Base-by-base conservation (phyloP, 2,113 vertebrate genomes). In the Hippocampus abdominalis region DNA sequence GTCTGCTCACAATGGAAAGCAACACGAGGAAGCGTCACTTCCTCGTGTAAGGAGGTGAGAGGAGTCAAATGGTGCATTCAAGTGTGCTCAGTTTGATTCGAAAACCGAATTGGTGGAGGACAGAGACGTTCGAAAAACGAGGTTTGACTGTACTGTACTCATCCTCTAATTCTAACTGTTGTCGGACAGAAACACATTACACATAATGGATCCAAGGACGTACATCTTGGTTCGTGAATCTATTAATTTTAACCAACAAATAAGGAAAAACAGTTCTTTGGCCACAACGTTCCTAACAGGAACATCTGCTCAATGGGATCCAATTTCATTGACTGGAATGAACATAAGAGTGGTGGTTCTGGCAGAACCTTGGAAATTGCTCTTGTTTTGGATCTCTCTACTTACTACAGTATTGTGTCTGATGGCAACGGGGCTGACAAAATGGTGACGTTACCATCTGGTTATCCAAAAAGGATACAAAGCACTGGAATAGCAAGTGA, bases 121-220 rank as follows among this genome's bases (percentile, higher is more conserved):
- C n/a, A n/a, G n/a, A n/a, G n/a, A n/a, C n/a, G n/a, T n/a, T n/a
- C n/a, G n/a, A n/a, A n/a, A n/a, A n/a, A n/a, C n/a, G n/a, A n/a
- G n/a, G n/a, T n/a, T n/a, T n/a, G n/a, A n/a, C n/a, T n/a, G n/a
- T n/a, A n/a, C n/a, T n/a, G n/a, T n/a, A n/a, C 68, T 80, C 70
- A 53, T 80, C 77, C 76, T 71, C 71, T 2, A 9, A 81, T 70
- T 64, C 77, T 78, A 54, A 68, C 53, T 6, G 36, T 25, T 59
- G 63, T 48, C 60, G 21, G 56, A 36, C 21, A 61, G 21, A 81
- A 68, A 63, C 48, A 8, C 66, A 46, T 75, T 75, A 69, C 39
- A 40, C 56, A 68, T 75, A 71, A 78, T 72, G 64, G 64, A 73
- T n/a, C 68, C 8, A 66, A 68, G 49, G 59, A n/a, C 2, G 9